Evolutionary conservation across 2,797 vertebrate genomes (phyloP).

Genomic region (Moxostoma hubbsi): DNA sequence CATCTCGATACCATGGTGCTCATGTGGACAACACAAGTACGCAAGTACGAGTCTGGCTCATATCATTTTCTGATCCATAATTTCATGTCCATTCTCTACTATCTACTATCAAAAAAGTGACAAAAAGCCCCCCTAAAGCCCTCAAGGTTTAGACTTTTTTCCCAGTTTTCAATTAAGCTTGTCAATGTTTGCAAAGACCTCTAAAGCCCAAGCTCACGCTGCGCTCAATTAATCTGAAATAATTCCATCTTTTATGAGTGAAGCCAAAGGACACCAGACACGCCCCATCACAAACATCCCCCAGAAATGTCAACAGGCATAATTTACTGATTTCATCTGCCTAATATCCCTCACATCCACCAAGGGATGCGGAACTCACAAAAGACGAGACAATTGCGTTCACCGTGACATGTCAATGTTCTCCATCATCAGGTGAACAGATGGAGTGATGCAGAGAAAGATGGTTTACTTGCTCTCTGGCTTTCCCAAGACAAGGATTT

Average conservation of each 20-base stretch:
- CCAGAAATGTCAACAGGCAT: conserved; percentile 54
- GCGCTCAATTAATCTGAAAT: conserved; percentile 48
- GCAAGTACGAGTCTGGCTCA: not conserved
- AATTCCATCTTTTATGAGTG: conserved; percentile 12
- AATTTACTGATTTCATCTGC: conserved; percentile 64
- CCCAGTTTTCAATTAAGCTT: conserved; percentile 36
- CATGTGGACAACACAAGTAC: not conserved
- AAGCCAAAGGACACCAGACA: conserved; percentile 43
- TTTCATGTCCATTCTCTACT: not conserved
- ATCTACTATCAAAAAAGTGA: conserved; percentile 3
- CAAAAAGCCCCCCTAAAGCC: not conserved
- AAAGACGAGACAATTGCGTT: conserved; percentile 76
- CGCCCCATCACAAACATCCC: conserved; percentile 42
- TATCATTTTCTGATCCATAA: not conserved
- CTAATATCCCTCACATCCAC: conserved; percentile 57
- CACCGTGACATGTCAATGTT: conserved; percentile 68
- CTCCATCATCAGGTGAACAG: conserved; percentile 68
- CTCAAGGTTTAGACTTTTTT: not conserved
- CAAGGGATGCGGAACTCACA: conserved; percentile 54
- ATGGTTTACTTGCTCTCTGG: conserved; percentile 70
- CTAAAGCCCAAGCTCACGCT: conserved; percentile 17
- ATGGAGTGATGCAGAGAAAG: conserved; percentile 52
- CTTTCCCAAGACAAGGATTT: conserved; percentile 78
- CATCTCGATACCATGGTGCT: not conserved
- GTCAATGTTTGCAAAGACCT: conserved; percentile 23